Base-by-base conservation (phyloP, 2,797 vertebrate species). In the Microcaecilia unicolor region DNA sequence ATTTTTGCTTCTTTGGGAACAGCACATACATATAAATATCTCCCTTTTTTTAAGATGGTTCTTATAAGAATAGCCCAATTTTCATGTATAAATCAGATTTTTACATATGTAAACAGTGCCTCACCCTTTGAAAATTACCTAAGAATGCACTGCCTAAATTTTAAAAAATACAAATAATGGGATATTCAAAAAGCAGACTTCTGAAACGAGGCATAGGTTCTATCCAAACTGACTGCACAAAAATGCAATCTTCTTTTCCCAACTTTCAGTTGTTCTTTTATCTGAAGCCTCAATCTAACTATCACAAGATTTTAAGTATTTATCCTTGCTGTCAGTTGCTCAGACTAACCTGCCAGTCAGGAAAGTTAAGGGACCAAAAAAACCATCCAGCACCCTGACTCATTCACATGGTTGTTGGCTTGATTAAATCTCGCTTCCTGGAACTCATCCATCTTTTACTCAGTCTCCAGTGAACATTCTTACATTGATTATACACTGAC, bases 371-470 rank as follows among this genome's bases (percentile, higher is more conserved):
- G 11, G 31, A 38, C 15, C 28, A 50, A 50, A 56, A n/a, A 52
- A 28, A 22, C 28, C 41, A 24, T 9, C 35, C 55, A 5, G 31
- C 16, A 25, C 18, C 8, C 15, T 9, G 17, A 20, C 17, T 18
- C 11, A 15, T 23, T 36, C 7, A 31, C 15, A 35, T 32, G 18
- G 46, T 28, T 32, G 28, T 39, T 18, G 32, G 29, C 24, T 51
- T 44, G 25, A 55, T 47, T 45, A 50, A 47, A 54, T 27, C 40
- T 34, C 20, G 18, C 31, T 41, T 48, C 45, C 26, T 22, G 11
- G 31, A 51, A 48, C 8, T 37, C 22, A 28, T 12, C 25, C 41
- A 24, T 54, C 41, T 50, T 60, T 34, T 41, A 27, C 39, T 35
- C 37, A 38, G 12, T 12, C 32, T 54, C 39, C 22, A 40, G 31